Base-by-base conservation (phyloP, 2,888 invertebrate genomes). In the Drosophila stalkeri region DNA sequence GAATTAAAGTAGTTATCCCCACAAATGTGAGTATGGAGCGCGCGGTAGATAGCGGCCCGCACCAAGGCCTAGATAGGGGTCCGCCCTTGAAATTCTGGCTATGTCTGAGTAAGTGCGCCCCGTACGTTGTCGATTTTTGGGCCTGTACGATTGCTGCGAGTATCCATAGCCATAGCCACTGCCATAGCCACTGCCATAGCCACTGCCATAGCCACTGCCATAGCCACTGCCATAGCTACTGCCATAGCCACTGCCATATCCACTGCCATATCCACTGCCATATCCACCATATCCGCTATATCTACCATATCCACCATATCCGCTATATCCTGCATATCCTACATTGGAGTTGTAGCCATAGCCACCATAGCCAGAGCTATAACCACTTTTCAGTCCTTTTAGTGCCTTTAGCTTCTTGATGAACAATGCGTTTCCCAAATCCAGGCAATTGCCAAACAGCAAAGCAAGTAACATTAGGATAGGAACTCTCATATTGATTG, bases 81-180 rank as follows among this genome's bases (percentile, higher is more conserved):
- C 94, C 0, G 94, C 93, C 78, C 94, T 94, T 76, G 96, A 94
- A 8, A 96, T 95, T 65, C 94, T 93, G 88, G 96, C 96, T 76
- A 96, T 95, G 23, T 95, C 94, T 88, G 95, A 95, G 92, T 95
- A 97, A 1, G 95, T 94, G 79, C 95, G 94, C 59, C 93, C 94
- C 16, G 47, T 70, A 14, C 91, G 90, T 5, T 69, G 77, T 3
- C 67, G 64, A n/a, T 64, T 61, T 9, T 47, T 57, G 9, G 35
- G 44, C 31, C 63, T 43, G 35, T 44, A 41, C 2, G 35, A 3
- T 11, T 55, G 59, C 2, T 52, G 35, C 7, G 65, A 31, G 39
- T 74, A 64, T 9, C 63, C 51, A 35, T 65, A 64, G 9, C 52
- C 56, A 35, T 69, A 71, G 0, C 63, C 72, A 27, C 59, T 67